Percentiles rank a stretch among this genome's conserved stretches.
Conservation (phyloP, 2,113 vertebrate genomes). For the Hypomesus transpacificus region DNA sequence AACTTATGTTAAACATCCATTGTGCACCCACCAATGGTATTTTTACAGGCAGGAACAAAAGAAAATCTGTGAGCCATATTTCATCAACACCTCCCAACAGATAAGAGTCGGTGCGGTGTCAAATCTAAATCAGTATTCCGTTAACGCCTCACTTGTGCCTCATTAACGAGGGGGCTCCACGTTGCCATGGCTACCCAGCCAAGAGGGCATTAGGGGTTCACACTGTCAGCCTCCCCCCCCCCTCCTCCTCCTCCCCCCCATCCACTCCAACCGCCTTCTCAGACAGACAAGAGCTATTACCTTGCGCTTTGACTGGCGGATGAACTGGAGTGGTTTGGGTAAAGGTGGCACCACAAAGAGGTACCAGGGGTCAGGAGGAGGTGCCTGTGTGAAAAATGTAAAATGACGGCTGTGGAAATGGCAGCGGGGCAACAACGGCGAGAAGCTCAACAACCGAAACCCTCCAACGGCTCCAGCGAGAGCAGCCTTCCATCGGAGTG, state of each 20-base stretch:
- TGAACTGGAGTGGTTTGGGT: conserved; percentile 10
- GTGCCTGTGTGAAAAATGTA: too few relatives aligned
- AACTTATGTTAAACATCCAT: conserved; percentile 21
- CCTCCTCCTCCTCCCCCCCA: conserved; percentile 16
- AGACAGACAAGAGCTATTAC: conserved; percentile 51
- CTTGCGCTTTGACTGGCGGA: conserved; percentile 39
- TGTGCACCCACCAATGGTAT: not conserved
- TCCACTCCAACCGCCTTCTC: conserved; percentile 55
- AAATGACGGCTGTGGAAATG: too few relatives aligned
- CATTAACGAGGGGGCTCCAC: conserved; percentile 56
- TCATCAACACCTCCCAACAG: conserved; percentile 52
- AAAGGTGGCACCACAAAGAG: not conserved
- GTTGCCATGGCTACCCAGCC: conserved; percentile 64
- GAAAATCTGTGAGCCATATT: conserved; percentile 32
- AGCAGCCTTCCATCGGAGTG: too few relatives aligned
- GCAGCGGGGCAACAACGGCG: too few relatives aligned
- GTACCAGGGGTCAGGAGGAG: not conserved
- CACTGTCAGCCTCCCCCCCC: conserved; percentile 40
- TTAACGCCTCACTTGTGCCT: conserved; percentile 65
- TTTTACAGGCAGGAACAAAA: conserved; percentile 28
- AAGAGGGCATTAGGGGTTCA: conserved; percentile 65
- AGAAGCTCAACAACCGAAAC: too few relatives aligned
- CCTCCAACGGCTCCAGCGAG: too few relatives aligned
- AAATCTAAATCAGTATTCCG: conserved; percentile 65
- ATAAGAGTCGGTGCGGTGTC: conserved; percentile 53